A percentile compares a stretch with the other conserved stretches of the same genome.
phyloP scores from a whole-genome alignment of 2,888 invertebrate species.

The Epistrophe eligans region DNA sequence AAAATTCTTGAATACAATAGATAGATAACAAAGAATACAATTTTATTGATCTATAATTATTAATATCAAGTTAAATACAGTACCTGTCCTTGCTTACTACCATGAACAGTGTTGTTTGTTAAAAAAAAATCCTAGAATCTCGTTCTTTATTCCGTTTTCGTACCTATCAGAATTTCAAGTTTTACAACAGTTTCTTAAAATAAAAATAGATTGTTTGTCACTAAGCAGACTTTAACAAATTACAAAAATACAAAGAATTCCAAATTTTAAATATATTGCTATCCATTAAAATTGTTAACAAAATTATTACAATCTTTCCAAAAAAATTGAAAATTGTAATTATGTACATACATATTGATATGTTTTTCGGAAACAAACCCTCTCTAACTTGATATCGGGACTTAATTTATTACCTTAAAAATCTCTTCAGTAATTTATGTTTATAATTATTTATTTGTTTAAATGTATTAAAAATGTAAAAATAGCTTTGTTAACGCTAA shows the following conservation, averaged over 20 bases:
- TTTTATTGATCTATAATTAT: neutral
- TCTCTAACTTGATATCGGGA: neutral
- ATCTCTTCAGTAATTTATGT: too few relatives aligned
- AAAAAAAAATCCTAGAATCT: neutral
- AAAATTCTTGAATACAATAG: neutral
- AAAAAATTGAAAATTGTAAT: neutral
- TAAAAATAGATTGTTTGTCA: neutral
- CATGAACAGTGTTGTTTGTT: neutral
- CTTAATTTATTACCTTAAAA: too few relatives aligned
- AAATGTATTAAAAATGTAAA: too few relatives aligned
- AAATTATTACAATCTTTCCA: neutral
- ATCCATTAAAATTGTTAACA: neutral
- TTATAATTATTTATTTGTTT: too few relatives aligned
- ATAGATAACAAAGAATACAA: neutral
- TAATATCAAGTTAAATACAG: neutral
- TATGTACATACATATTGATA: too few relatives aligned
- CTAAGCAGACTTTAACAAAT: too few relatives aligned
- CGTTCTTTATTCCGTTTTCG: neutral
- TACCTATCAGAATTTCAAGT: neutral
- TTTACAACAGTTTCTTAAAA: neutral
- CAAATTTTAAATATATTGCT: neutral
- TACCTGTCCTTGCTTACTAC: neutral
- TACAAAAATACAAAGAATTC: too few relatives aligned
- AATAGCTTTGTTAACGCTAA: too few relatives aligned
- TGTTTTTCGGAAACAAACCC: too few relatives aligned